Evolutionary conservation across 2,797 vertebrate genomes (phyloP), one percentile per base, ranked within the genome.

Genomic region (Crotalus adamanteus): DNA sequence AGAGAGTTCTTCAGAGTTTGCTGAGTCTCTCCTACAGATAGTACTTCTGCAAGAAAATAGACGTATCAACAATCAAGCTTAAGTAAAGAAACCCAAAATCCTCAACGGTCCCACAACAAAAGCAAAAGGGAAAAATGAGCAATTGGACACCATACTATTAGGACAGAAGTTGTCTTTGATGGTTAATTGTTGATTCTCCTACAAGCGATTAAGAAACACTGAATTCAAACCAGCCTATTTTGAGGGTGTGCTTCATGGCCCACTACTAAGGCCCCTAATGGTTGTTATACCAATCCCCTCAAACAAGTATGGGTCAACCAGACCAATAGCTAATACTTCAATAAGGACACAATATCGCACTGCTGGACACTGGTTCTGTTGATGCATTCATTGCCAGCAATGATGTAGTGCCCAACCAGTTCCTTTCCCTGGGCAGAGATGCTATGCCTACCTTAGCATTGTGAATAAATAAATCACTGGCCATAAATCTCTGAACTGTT

Each of bases 381-480:
- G 95, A 96, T 94, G 94, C 96, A 93, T 94, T 96, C 97, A 97
- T 95, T 95, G 97, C 97, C 97, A 95, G 96, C 97, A 97, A 97
- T 96, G 96, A 96, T 95, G 92, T 94, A 94, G 96, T 97, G 95
- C 96, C 47, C 87, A 94, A 93, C 93, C 96, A 95, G 92, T 95
- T 93, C 94, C 92, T 94, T 91, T 95, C 94, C 90, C 91, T 90
- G 95, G 94, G 92, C 63, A 61, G 90, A 93, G 92, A 0, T 3
- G 92, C 90, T 93, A 5, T n/a, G 78, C 78, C 55, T 22, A 37
- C 95, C 95, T 93, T 94, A 92, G 94, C 95, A 95, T 93, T 95
- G 37, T 96, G 95, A 93, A 96, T 96, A 97, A 97, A 96, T 96
- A 97, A 83, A 97, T 95, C 97, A 98, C 97, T 98, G 97, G 97